A percentile compares a stretch with the other conserved stretches of the same genome.
Evolutionary conservation across 2,113 vertebrate genomes (phyloP).

Genomic region (Theristicus caerulescens): DNA sequence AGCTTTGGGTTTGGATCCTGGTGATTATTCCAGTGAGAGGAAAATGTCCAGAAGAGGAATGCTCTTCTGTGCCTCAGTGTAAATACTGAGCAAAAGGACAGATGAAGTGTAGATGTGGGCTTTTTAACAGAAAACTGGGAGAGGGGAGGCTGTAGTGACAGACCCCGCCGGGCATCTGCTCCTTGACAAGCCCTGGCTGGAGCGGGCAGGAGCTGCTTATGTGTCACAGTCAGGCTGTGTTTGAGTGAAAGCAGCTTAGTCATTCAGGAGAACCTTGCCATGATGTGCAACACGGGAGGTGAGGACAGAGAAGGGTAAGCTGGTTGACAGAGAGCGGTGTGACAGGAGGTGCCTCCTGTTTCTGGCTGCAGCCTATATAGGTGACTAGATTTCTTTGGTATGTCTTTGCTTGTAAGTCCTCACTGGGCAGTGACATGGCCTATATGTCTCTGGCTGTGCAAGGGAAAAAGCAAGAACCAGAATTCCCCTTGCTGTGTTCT

Average conservation of each 20-base stretch:
- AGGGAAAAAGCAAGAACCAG: not conserved
- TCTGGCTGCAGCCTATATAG: not conserved
- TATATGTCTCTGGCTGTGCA: not conserved
- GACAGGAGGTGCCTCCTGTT: not conserved
- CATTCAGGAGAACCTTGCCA: not conserved
- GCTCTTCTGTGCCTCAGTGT: not conserved
- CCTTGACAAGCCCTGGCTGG: not conserved
- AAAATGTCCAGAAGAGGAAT: not conserved
- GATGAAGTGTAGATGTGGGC: not conserved
- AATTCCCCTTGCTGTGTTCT: not conserved
- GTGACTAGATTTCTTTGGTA: not conserved
- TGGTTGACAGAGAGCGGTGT: not conserved
- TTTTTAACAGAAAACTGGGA: not conserved
- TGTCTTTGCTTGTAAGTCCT: not conserved
- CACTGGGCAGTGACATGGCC: too few species aligned
- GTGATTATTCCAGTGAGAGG: not conserved
- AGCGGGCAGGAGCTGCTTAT: not conserved
- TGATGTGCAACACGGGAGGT: fast-evolving
- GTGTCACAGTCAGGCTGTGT: not conserved
- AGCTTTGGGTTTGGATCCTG: not conserved
- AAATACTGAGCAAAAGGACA: not conserved
- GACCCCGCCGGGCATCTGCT: not conserved
- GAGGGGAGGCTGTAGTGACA: not conserved
- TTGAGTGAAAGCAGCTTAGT: not conserved
- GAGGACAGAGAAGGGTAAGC: not conserved